Evolutionary conservation across 92 coral and sea anemone species (phyloP).

Genomic region (Paramuricea clavata): DNA sequence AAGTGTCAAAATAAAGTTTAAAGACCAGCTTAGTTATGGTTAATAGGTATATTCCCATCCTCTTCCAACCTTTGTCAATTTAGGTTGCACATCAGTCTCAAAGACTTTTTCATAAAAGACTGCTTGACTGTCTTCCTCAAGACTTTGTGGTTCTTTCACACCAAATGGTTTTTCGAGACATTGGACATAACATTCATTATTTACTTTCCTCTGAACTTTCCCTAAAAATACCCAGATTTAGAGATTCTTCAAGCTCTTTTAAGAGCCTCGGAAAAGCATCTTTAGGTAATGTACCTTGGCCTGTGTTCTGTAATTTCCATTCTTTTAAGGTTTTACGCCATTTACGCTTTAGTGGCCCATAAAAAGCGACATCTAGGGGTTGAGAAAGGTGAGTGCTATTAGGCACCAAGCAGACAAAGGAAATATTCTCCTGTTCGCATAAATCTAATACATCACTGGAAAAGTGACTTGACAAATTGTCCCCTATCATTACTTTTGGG

Average conservation of each 20-base stretch:
- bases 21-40: neutral
- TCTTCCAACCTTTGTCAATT: slow-evolving; percentile 5
- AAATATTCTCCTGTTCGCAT: neutral
- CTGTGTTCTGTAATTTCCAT: neutral
- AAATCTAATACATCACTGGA: neutral
- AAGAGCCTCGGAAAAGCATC: neutral
- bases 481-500: neutral
- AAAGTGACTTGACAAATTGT: slow-evolving; percentile 13
- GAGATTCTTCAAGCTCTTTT: neutral
- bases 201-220: neutral
- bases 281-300: neutral
- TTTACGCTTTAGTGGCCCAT: slow-evolving; percentile 16
- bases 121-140: neutral
- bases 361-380: slow-evolving; percentile 18
- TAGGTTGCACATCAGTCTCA: slow-evolving; percentile 8
- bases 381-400: slow-evolving; percentile 28
- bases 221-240: neutral
- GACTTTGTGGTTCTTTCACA: neutral
- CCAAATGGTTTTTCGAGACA: slow-evolving; percentile 2
- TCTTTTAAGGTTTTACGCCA: neutral
- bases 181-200: neutral
- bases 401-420: slow-evolving; percentile 17
- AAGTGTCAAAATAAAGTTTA: neutral
- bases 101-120: neutral
- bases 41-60: slow-evolving; percentile 1